A percentile compares a stretch with the other conserved stretches of the same genome.
phyloP scores from a whole-genome alignment of 2,888 invertebrate genomes.

The Orthosia gothica region DNA sequence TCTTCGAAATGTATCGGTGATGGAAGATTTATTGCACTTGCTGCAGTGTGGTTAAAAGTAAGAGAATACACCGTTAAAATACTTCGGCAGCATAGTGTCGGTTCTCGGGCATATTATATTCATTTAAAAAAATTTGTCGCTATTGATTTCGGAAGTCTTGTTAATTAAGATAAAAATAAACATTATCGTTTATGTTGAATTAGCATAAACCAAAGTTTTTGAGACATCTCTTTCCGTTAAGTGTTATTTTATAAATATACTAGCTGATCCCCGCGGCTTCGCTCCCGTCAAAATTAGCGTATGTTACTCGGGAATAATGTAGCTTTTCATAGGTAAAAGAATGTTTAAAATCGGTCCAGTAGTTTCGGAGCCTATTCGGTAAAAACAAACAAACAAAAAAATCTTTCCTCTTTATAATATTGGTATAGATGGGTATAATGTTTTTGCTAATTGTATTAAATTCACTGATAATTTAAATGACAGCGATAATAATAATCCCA shows the following conservation, averaged over 20 bases:
- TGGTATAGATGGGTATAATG: too few species aligned
- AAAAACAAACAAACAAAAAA: too few species aligned
- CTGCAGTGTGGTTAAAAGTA: neutral
- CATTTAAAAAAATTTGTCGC: too few species aligned
- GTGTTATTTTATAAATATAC: neutral
- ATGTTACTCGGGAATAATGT: too few species aligned
- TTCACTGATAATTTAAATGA: neutral
- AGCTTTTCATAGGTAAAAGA: too few species aligned
- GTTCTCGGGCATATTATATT: neutral
- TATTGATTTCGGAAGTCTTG: neutral
- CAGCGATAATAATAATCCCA: neutral
- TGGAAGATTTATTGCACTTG: slow-evolving; percentile 7
- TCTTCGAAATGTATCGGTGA: neutral
- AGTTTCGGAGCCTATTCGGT: too few species aligned
- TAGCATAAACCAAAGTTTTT: neutral
- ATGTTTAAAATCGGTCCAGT: too few species aligned
- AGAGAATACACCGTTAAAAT: neutral
- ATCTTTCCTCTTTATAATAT: too few species aligned
- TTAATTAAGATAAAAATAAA: neutral
- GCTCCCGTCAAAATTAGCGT: too few species aligned
- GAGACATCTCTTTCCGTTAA: neutral
- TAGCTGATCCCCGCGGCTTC: too few species aligned
- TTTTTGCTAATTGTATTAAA: neutral
- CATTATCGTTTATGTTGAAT: too few species aligned
- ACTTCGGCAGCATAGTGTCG: accelerated